Base-by-base conservation (phyloP, 2,113 vertebrate genomes). In the Chascanopsetta lugubris region DNA sequence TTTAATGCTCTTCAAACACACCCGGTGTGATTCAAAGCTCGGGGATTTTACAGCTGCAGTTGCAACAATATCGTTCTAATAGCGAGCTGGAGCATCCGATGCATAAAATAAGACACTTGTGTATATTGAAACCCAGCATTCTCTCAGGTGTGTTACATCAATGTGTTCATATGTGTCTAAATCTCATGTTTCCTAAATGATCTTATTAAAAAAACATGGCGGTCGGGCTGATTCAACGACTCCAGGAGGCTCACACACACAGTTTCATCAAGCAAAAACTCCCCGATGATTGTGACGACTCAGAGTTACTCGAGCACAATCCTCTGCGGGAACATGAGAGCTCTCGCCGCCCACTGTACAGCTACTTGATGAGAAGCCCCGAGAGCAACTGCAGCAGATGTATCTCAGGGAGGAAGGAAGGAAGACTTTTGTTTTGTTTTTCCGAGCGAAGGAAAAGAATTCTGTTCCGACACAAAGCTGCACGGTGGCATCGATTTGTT, bases 311-410 rank as follows among this genome's bases (percentile, higher is more conserved):
- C 36, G 55, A 61, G 34, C 49, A 47, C 17, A 36, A 6, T 57
- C 49, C 69, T 80, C 67, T 12, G 8, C 24, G 60, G 34, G 34
- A 72, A 69, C 53, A 71, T 36, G 48, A 79, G 59, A 62, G 74
- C 79, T 76, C 72, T 82, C 20, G 40, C 56, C 59, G 29, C 68
- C 71, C 77, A 76, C 59, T 46, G 69, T 30, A 49, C 43, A 58
- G 48, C 61, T 30, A 64, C 24, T 49, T 36, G 43, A 76, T 18
- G 3, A 74, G 49, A 67, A 61, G 38, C 64, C 63, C 8, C 6
- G 29, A 53, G 63, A 82, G 61, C 70, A 67, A 64, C 53, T 57
- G 43, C 18, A 54, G 48, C 61, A 69, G 36, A 69, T 69, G 63
- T 54, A 59, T 77, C 77, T 71, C 61, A 59, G 61, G 57, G 60